phyloP scores from a whole-genome alignment of 2,113 vertebrate genomes.

The Gavialis gangeticus region DNA sequence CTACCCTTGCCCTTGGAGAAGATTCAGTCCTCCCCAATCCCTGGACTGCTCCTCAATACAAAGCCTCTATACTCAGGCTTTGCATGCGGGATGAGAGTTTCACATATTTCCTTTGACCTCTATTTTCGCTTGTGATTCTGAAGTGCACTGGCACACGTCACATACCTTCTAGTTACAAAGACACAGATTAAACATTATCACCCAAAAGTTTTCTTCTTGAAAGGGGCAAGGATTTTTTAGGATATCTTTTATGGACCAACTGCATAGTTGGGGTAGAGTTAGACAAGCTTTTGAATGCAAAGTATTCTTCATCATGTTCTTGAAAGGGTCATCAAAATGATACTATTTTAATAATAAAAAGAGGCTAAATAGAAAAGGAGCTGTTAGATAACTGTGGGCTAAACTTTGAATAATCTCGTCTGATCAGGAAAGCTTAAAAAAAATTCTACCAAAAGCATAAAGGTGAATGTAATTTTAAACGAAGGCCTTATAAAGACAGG shows the following conservation, averaged over 20 bases:
- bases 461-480: not conserved
- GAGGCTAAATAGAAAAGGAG: not conserved
- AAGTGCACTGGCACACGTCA: not conserved
- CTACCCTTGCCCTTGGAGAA: not conserved
- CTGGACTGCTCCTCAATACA: not conserved
- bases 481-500: accelerated
- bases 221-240: too few relatives aligned
- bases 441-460: not conserved
- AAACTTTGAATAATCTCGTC: not conserved
- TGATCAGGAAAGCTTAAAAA: too few relatives aligned
- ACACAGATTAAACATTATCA: not conserved
- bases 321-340: not conserved
- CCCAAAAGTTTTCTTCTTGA: not conserved
- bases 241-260: too few relatives aligned
- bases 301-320: too few relatives aligned
- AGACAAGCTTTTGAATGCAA: too few relatives aligned
- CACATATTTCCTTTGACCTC: not conserved
- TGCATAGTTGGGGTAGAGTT: too few relatives aligned
- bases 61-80: conserved; percentile 11
- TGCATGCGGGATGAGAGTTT: not conserved
- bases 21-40: not conserved
- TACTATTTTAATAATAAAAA: not conserved
- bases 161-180: not conserved
- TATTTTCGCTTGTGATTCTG: not conserved
- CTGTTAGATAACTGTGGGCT: not conserved